These are phyloP conservation scores for Prionailurus viverrinus DNA, from an alignment of 2,113 vertebrate genomes.

Conservation along the genomic window DNA sequence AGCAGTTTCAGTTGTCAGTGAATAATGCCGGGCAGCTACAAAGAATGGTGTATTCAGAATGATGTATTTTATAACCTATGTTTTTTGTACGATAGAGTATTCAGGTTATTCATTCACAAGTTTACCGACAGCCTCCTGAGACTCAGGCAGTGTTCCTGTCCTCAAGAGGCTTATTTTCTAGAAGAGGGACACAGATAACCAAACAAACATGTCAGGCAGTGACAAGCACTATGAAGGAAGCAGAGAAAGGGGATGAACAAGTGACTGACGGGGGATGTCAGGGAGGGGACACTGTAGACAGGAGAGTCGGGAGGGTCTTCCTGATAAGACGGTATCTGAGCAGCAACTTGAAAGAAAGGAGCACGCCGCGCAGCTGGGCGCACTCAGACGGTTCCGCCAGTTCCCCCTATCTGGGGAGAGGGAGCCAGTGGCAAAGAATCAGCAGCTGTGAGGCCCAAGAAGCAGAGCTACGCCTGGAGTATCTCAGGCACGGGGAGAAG, in stretches of 20 bases:
- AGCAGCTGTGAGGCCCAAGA: neutral
- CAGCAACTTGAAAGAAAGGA: neutral
- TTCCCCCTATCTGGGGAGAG: neutral
- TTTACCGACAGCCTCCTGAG: neutral
- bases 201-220: neutral
- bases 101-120: neutral
- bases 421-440: too few species aligned
- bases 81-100: neutral
- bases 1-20: neutral
- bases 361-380: too few species aligned
- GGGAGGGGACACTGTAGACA: fast-evolving
- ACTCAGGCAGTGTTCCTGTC: neutral
- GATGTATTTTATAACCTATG: neutral
- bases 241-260: too few species aligned
- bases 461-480: neutral
- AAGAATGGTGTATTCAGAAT: neutral
- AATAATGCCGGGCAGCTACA: neutral
- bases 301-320: neutral
- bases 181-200: neutral
- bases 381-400: too few species aligned
- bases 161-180: neutral
- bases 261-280: fast-evolving
- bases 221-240: neutral
- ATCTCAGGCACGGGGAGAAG: neutral
- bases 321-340: neutral